Conservation (phyloP, 2,797 vertebrate species). For the Amniataba percoides region DNA sequence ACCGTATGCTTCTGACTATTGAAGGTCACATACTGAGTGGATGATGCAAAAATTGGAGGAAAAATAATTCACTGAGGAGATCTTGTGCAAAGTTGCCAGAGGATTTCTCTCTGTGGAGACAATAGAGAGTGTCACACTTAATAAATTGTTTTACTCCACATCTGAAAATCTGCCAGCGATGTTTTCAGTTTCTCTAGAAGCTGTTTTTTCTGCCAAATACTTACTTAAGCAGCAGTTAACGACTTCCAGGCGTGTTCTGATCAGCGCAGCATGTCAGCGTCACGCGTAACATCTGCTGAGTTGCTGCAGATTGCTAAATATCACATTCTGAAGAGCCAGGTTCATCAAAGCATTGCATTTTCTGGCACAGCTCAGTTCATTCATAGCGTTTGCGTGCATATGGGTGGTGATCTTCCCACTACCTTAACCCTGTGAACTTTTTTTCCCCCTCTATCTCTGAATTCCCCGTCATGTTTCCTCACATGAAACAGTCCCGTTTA, state of each 20-base stretch:
- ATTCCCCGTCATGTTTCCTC: constrained; percentile 11
- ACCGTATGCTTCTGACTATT: background rate
- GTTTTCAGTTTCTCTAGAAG: constrained; percentile 24
- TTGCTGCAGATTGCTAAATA: constrained; percentile 52
- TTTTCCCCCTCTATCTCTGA: background rate
- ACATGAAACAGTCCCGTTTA: background rate
- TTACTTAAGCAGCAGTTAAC: constrained; percentile 28
- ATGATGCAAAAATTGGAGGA: background rate
- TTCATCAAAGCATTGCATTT: constrained; percentile 55
- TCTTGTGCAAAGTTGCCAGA: too few relatives aligned
- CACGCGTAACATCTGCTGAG: constrained; percentile 54
- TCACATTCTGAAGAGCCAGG: constrained; percentile 49
- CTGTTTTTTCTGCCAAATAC: constrained; percentile 13
- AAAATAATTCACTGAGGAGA: background rate
- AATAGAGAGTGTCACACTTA: background rate
- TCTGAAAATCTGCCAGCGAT: constrained; percentile 7
- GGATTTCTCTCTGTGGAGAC: constrained; percentile 13
- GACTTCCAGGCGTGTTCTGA: constrained; percentile 59
- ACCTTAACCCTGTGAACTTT: background rate
- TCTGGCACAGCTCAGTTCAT: constrained; percentile 13
- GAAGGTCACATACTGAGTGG: background rate
- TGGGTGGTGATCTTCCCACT: background rate
- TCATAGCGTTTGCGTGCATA: constrained; percentile 14
- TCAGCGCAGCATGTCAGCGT: constrained; percentile 44
- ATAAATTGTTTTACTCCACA: background rate